Evolutionary conservation across 2,888 invertebrate genomes (phyloP).

Genomic region (Drosophila algonquin): DNA sequence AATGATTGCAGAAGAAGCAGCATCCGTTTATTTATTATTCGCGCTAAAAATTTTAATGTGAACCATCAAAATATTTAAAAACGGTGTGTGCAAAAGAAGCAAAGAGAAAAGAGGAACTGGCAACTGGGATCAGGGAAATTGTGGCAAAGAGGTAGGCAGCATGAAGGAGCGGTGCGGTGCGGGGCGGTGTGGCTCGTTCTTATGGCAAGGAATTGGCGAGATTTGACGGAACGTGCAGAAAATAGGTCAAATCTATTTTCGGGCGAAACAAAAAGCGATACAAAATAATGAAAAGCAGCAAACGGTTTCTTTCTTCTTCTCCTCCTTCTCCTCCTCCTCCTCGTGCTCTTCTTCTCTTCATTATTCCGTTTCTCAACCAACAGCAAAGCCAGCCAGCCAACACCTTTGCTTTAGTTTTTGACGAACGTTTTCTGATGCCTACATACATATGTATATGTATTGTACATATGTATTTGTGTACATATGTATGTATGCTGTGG

Average conservation of each 20-base stretch:
- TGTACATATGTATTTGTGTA: too few species aligned
- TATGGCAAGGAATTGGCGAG: constrained; percentile 24
- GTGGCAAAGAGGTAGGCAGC: too few species aligned
- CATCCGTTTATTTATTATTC: constrained; percentile 25
- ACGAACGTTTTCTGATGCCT: too few species aligned
- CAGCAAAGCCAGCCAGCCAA: not conserved
- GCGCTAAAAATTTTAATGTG: constrained; percentile 24
- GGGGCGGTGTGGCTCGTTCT: not conserved
- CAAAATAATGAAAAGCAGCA: constrained; percentile 48
- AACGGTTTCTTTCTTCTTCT: constrained; percentile 22
- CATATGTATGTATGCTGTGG: not conserved
- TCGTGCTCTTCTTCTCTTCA: constrained; percentile 1
- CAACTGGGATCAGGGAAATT: too few species aligned
- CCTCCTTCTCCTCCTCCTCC: constrained; percentile 1
- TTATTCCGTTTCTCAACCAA: not conserved
- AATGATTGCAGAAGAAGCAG: constrained; percentile 8
- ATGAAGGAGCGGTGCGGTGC: not conserved
- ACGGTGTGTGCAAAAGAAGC: constrained; percentile 28
- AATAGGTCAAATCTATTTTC: constrained; percentile 76
- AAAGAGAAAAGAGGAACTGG: not conserved
- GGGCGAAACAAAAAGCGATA: constrained; percentile 48
- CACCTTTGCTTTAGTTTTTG: not conserved
- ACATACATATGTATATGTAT: too few species aligned
- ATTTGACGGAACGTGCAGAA: constrained; percentile 51
- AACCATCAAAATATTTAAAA: constrained; percentile 29